Conservation (phyloP, 2,797 vertebrate species). For the Rhinichthys osculus region DNA sequence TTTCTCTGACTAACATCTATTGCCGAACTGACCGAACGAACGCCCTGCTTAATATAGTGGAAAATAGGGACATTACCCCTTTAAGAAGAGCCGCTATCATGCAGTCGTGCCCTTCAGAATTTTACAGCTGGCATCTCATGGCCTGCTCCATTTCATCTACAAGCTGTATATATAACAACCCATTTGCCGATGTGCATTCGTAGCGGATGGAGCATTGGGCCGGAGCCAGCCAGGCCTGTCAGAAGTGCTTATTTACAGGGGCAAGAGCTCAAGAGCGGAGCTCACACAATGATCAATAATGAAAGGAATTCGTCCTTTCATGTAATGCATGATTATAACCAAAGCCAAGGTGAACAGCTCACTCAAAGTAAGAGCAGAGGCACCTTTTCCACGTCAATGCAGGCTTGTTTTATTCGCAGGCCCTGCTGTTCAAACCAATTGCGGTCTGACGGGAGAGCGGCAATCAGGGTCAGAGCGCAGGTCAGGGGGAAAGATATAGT, state of each 20-base stretch:
- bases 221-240: slow-evolving; percentile 55
- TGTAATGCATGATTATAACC: slow-evolving; percentile 87
- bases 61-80: slow-evolving; percentile 41
- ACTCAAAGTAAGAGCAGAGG: slow-evolving; percentile 69
- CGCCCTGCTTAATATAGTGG: slow-evolving; percentile 27
- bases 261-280: slow-evolving; percentile 45
- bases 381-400: slow-evolving; percentile 60
- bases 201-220: slow-evolving; percentile 52
- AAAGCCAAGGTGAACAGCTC: slow-evolving; percentile 67
- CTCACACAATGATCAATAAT: slow-evolving; percentile 67
- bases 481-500: slow-evolving; percentile 90
- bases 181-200: slow-evolving; percentile 53
- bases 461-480: slow-evolving; percentile 87
- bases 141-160: slow-evolving; percentile 59
- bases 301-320: slow-evolving; percentile 71
- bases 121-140: slow-evolving; percentile 53
- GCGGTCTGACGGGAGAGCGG: slow-evolving; percentile 86
- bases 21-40: not conserved
- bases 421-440: slow-evolving; percentile 89
- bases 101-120: slow-evolving; percentile 50
- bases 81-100: slow-evolving; percentile 37
- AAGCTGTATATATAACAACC: slow-evolving; percentile 43
- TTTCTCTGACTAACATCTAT: slow-evolving; percentile 13
- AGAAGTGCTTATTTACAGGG: slow-evolving; percentile 62
- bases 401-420: slow-evolving; percentile 81